Conservation (phyloP, 1,140 invertebrate species). For the Reticulitermes speratus region DNA sequence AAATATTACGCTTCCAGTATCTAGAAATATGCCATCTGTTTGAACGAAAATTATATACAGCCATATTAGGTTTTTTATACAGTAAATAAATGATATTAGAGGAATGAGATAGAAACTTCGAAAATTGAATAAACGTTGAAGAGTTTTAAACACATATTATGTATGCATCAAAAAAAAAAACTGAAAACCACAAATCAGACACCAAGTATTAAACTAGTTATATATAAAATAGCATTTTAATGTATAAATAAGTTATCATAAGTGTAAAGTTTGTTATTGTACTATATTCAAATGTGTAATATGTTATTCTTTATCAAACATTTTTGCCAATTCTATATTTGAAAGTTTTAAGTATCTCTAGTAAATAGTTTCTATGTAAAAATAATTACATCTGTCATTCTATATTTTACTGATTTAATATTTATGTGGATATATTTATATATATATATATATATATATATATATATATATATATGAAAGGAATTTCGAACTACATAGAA, state of each 20-base stretch:
- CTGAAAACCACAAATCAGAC: slow-evolving; percentile 9
- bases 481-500: not conserved
- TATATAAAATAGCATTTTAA: slow-evolving; percentile 7
- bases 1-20: not conserved
- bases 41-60: not conserved
- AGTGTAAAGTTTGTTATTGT: slow-evolving; percentile 2
- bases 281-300: slow-evolving; percentile 7
- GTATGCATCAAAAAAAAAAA: not conserved
- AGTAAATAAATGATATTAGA: slow-evolving; percentile 5
- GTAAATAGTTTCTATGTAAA: slow-evolving; percentile 6
- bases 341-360: not conserved
- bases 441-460: not conserved
- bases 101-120: not conserved
- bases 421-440: not conserved
- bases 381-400: not conserved
- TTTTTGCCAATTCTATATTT: slow-evolving; percentile 2
- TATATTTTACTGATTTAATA: not conserved
- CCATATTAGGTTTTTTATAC: slow-evolving; percentile 6
- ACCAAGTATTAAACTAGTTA: slow-evolving; percentile 17
- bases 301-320: not conserved
- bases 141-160: not conserved
- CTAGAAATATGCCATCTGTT: not conserved
- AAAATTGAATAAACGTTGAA: not conserved
- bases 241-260: not conserved
- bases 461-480: not conserved